phyloP scores from a whole-genome alignment of 1,140 invertebrate species.

The Tetragnatha versicolor region DNA sequence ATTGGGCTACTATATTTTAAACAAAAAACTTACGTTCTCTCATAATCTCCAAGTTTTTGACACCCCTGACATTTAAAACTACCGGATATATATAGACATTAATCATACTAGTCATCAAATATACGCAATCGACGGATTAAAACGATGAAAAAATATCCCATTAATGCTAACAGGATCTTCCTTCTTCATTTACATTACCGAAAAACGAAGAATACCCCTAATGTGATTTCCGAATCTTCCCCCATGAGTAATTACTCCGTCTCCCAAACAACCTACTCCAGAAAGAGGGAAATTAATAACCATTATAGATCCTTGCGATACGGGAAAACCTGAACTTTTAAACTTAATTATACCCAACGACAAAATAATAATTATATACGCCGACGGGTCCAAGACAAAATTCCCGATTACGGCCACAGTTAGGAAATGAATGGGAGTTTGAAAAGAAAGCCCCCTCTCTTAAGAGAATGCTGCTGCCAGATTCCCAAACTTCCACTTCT shows the following conservation, averaged over 20 bases:
- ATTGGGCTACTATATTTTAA: too few species aligned
- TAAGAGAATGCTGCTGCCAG: not conserved
- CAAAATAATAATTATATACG: constrained; percentile 50
- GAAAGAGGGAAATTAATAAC: constrained; percentile 31
- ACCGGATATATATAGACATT: too few species aligned
- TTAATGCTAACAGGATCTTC: too few species aligned
- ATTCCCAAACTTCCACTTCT: not conserved
- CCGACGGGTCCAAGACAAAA: constrained; percentile 19
- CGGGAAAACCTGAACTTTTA: constrained; percentile 43
- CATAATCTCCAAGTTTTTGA: too few species aligned
- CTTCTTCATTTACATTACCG: too few species aligned
- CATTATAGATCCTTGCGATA: constrained; percentile 24
- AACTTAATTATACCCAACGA: constrained; percentile 45
- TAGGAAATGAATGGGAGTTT: constrained; percentile 38
- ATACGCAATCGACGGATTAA: too few species aligned
- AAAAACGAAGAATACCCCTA: too few species aligned
- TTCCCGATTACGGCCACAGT: constrained; percentile 22
- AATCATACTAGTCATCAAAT: too few species aligned
- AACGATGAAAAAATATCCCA: too few species aligned
- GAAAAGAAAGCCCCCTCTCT: constrained; percentile 25
- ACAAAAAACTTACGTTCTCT: too few species aligned
- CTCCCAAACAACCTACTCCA: not conserved
- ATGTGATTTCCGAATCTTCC: not conserved
- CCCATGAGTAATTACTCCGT: constrained; percentile 16
- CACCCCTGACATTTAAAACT: too few species aligned